A percentile compares a stretch with the other conserved stretches of the same genome.
Conservation (phyloP, 2,888 invertebrate genomes). For the Leptothorax acervorum region DNA sequence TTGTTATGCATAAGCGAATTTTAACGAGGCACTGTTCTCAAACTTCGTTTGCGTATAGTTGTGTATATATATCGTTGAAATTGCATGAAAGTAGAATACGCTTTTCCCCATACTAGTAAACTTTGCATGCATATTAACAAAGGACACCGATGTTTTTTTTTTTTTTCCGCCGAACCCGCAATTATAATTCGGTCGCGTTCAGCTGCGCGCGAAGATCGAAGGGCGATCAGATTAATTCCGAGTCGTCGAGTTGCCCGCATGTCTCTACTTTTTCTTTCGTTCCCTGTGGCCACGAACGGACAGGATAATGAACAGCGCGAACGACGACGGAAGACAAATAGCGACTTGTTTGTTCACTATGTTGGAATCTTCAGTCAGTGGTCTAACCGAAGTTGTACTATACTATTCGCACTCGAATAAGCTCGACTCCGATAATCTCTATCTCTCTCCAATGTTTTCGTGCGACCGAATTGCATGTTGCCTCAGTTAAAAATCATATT, state of each 20-base stretch:
- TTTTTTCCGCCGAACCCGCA: not conserved
- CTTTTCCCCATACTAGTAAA: not conserved
- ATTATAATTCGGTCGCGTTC: slow-evolving; percentile 32
- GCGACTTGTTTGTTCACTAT: slow-evolving; percentile 45
- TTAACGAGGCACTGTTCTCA: slow-evolving; percentile 29
- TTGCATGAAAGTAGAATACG: slow-evolving; percentile 13
- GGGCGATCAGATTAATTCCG: slow-evolving; percentile 66
- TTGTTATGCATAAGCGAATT: slow-evolving; percentile 29
- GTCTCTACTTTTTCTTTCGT: slow-evolving; percentile 35
- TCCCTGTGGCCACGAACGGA: slow-evolving; percentile 25
- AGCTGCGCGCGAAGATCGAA: slow-evolving; percentile 60
- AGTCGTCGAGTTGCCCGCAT: slow-evolving; percentile 29
- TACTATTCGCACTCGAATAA: slow-evolving; percentile 15
- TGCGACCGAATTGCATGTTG: not conserved
- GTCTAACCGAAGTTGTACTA: slow-evolving; percentile 7
- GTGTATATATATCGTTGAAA: slow-evolving; percentile 10
- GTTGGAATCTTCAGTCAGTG: slow-evolving; percentile 36
- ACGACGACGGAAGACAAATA: slow-evolving; percentile 54
- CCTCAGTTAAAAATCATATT: not conserved
- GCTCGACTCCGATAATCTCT: not conserved
- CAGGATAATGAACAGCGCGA: slow-evolving; percentile 47
- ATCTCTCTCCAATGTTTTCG: not conserved
- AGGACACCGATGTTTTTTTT: not conserved
- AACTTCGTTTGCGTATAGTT: slow-evolving; percentile 3
- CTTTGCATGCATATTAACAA: slow-evolving; percentile 29